Evolutionary conservation across 2,888 invertebrate species (phyloP).

Genomic region (Trypoxylon attenuatum): DNA sequence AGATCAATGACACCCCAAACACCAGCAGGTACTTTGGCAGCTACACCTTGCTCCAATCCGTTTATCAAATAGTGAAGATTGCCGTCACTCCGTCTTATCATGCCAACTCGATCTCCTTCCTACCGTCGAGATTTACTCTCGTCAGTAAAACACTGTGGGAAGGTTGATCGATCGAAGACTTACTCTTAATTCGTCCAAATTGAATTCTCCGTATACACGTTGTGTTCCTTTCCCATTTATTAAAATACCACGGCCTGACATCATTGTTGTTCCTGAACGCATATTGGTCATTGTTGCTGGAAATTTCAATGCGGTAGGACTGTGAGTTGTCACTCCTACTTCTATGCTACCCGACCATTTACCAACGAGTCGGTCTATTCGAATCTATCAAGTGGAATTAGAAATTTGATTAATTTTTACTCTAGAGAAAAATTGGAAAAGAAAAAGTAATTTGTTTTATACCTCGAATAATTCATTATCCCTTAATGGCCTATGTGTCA

Average conservation of each 20-base stretch:
- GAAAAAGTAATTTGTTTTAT: conserved; percentile 1
- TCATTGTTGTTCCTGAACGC: conserved; percentile 91
- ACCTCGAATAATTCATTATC: conserved; percentile 94
- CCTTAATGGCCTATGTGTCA: conserved; percentile 91
- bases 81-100: conserved; percentile 90
- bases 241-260: conserved; percentile 98
- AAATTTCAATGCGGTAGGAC: conserved; percentile 91
- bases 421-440: no score
- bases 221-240: conserved; percentile 96
- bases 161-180: conserved; percentile 48
- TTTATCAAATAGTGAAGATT: conserved; percentile 95
- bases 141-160: conserved; percentile 14
- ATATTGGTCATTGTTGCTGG: conserved; percentile 99
- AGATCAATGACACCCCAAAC: conserved; percentile 97
- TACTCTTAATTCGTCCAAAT: conserved; percentile 93
- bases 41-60: conserved; percentile 93
- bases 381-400: conserved; percentile 77
- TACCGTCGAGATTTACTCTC: no score
- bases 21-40: conserved; percentile 85
- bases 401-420: neutral
- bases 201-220: conserved; percentile 93
- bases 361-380: conserved; percentile 93
- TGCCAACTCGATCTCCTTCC: conserved; percentile 94
- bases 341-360: conserved; percentile 97
- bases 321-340: conserved; percentile 95